Conservation (phyloP, 2,888 invertebrate genomes). For the Machimus rusticus region DNA sequence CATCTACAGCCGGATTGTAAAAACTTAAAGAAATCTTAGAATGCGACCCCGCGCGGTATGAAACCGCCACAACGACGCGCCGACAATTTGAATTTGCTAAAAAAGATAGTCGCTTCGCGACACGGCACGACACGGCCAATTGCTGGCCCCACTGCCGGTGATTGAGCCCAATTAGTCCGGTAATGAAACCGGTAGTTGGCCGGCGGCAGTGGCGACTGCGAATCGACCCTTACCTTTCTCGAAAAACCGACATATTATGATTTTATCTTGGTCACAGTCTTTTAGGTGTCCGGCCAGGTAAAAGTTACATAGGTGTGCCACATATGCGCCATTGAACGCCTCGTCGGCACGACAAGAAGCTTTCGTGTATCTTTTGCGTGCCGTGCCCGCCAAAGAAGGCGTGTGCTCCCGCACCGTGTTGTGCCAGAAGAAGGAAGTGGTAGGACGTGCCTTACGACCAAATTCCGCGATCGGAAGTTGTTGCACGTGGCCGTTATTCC, state of each 20-base stretch:
- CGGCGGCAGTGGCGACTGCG: neutral
- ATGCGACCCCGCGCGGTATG: neutral
- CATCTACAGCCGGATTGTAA: neutral
- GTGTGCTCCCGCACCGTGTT: neutral
- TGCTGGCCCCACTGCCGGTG: neutral
- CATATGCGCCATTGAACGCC: neutral
- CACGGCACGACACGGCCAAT: neutral
- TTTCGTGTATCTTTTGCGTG: neutral
- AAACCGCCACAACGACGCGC: neutral
- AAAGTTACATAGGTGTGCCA: neutral
- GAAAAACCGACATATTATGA: neutral
- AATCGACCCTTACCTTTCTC: neutral
- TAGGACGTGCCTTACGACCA: constrained; percentile 42
- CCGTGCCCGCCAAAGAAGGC: neutral
- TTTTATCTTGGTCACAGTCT: neutral
- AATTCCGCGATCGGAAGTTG: constrained; percentile 44
- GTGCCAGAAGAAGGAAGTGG: constrained; percentile 31
- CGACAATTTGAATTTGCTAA: neutral
- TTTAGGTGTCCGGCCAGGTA: neutral
- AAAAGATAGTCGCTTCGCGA: neutral
- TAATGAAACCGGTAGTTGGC: neutral
- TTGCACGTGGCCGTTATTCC: constrained; percentile 36
- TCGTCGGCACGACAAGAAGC: neutral
- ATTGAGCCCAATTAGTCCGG: neutral
- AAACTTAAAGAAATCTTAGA: neutral